Conservation (phyloP, 1,140 invertebrate genomes). For the Aphelenchoides avenae region DNA sequence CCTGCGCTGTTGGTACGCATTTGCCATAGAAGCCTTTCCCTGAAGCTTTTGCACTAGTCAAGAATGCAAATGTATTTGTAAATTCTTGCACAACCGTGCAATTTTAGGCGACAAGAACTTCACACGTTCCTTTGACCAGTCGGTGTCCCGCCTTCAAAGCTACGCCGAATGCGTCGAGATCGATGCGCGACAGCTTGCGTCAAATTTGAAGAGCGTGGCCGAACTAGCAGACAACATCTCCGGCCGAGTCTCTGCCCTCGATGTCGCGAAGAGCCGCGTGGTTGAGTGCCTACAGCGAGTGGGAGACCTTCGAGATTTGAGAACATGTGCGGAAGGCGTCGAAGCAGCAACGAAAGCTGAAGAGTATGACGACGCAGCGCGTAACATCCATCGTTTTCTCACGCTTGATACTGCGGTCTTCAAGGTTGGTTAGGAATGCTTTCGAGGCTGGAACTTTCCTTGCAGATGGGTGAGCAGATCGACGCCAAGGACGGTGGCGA, state of each 20-base stretch:
- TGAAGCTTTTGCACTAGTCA: too few species aligned
- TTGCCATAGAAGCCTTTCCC: constrained; percentile 8
- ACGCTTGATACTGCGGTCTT: constrained; percentile 87
- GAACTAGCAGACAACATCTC: constrained; percentile 52
- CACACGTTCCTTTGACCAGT: constrained; percentile 42
- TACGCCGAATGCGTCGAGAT: constrained; percentile 43
- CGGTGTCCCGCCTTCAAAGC: constrained; percentile 45
- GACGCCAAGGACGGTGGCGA: constrained; percentile 66
- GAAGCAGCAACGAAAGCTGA: constrained; percentile 83
- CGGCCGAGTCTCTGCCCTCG: constrained; percentile 72
- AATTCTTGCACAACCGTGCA: too few species aligned
- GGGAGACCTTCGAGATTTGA: constrained; percentile 89
- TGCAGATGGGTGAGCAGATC: constrained; percentile 67
- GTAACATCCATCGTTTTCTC: constrained; percentile 87
- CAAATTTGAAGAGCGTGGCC: constrained; percentile 43
- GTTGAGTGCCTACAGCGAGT: constrained; percentile 88
- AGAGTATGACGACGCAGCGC: constrained; percentile 76
- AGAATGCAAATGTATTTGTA: too few species aligned
- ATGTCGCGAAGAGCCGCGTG: constrained; percentile 86
- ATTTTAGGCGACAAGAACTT: constrained; percentile 38
- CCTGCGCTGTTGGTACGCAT: constrained; percentile 7
- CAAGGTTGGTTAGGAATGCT: too few species aligned
- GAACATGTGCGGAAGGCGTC: constrained; percentile 89
- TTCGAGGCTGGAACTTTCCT: too few species aligned
- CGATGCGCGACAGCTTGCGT: constrained; percentile 38